Evolutionary conservation across 2,888 invertebrate genomes (phyloP).

Genomic region (Danaus chrysippus): DNA sequence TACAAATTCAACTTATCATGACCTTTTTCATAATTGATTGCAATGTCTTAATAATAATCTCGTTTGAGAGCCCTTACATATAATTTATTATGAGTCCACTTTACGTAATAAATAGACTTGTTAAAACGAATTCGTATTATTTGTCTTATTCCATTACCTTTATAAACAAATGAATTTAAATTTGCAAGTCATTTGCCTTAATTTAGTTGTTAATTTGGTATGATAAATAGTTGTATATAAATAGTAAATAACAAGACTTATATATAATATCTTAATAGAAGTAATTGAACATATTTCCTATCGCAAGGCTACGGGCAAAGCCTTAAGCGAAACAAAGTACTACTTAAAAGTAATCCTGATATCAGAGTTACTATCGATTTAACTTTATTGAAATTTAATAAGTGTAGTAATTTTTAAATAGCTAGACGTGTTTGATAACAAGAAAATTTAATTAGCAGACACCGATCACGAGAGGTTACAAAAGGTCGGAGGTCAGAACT

Average conservation of each 20-base stretch:
- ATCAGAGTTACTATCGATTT: too few relatives aligned
- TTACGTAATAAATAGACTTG: slow-evolving; percentile 24
- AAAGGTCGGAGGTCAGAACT: slow-evolving; percentile 26
- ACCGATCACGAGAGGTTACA: slow-evolving; percentile 30
- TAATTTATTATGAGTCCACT: slow-evolving; percentile 25
- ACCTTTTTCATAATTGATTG: slow-evolving; percentile 9
- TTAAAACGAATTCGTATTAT: slow-evolving; percentile 35
- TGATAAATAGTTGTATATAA: not conserved
- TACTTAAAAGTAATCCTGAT: too few relatives aligned
- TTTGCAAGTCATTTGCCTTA: slow-evolving; percentile 16
- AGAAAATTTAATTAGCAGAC: slow-evolving; percentile 30
- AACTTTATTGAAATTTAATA: too few relatives aligned
- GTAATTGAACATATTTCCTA: too few relatives aligned
- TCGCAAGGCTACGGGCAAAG: too few relatives aligned
- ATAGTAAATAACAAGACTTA: not conserved
- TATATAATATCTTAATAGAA: not conserved
- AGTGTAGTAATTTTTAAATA: slow-evolving; percentile 16
- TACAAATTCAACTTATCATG: slow-evolving; percentile 6
- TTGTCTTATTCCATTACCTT: slow-evolving; percentile 36
- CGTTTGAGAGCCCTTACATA: slow-evolving; percentile 23
- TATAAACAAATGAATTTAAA: slow-evolving; percentile 28
- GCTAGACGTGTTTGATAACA: slow-evolving; percentile 26
- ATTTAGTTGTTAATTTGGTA: slow-evolving; percentile 3
- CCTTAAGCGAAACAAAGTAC: too few relatives aligned
- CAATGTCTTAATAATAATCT: slow-evolving; percentile 27